Percentiles rank a stretch among this genome's conserved stretches.
These are phyloP conservation scores for Dissostichus mawsoni DNA, from an alignment of 2,113 vertebrate species.

Conservation along the genomic window DNA sequence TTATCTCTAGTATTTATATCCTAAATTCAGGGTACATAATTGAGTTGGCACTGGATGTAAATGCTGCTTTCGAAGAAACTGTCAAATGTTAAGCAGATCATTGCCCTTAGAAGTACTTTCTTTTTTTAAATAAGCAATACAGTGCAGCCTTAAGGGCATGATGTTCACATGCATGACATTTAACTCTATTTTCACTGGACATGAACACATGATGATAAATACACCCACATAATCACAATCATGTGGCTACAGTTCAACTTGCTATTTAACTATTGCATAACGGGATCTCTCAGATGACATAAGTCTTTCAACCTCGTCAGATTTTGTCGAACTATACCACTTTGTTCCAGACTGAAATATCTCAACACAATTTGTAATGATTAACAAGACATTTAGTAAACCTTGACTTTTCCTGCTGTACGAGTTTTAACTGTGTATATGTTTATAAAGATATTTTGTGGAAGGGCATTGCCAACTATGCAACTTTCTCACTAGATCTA, in stretches of 20 bases:
- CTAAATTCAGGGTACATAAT: neutral
- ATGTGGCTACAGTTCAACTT: neutral
- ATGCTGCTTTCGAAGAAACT: neutral
- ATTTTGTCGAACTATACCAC: neutral
- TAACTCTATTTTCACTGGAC: constrained; percentile 1
- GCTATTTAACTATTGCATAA: neutral
- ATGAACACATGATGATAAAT: neutral
- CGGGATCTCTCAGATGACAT: neutral
- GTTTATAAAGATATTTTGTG: too few relatives aligned
- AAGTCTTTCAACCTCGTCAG: too few relatives aligned
- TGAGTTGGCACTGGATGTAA: neutral
- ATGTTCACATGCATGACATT: constrained; percentile 1
- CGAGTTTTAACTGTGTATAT: too few relatives aligned
- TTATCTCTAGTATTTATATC: neutral
- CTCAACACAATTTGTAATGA: neutral
- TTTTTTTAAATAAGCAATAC: neutral
- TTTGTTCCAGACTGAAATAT: neutral
- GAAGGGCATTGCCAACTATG: too few relatives aligned
- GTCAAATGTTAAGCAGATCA: neutral
- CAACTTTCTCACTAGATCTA: too few relatives aligned
- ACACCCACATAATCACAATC: neutral
- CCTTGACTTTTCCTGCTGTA: too few relatives aligned
- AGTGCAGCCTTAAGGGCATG: neutral
- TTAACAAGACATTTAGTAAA: neutral
- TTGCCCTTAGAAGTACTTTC: neutral